Conservation (phyloP, 2,113 vertebrate species). For the Varanus komodoensis region DNA sequence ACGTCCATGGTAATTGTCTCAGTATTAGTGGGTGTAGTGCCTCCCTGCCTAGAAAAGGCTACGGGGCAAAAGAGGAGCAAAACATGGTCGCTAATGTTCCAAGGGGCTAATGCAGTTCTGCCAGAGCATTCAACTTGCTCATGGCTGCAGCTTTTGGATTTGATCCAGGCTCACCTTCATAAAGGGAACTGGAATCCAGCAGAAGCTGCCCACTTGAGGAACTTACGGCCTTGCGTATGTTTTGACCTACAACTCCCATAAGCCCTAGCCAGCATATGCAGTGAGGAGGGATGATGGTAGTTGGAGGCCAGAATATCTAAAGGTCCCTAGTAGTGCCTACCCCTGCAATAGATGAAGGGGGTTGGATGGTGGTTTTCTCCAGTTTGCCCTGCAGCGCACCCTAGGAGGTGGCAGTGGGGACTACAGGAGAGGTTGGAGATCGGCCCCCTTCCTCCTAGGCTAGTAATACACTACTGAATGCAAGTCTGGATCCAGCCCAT, state of each 20-base stretch:
- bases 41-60: background rate
- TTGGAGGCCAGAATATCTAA: too few species aligned
- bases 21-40: background rate
- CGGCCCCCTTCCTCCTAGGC: too few species aligned
- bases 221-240: too few species aligned
- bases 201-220: background rate
- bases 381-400: background rate
- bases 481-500: background rate
- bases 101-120: background rate
- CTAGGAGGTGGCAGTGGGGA: too few species aligned
- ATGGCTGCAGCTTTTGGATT: background rate
- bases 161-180: background rate
- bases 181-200: background rate
- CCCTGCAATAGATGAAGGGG: too few species aligned
- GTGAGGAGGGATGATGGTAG: too few species aligned
- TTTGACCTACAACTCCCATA: too few species aligned
- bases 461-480: background rate
- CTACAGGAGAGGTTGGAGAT: background rate
- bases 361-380: background rate
- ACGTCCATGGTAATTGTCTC: background rate
- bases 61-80: background rate
- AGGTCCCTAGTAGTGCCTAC: too few species aligned
- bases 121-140: background rate
- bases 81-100: background rate
- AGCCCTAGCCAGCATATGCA: too few species aligned